A percentile compares a stretch with the other conserved stretches of the same genome.
phyloP scores from a whole-genome alignment of 2,113 vertebrate genomes.

The Cryptotis parvus region DNA sequence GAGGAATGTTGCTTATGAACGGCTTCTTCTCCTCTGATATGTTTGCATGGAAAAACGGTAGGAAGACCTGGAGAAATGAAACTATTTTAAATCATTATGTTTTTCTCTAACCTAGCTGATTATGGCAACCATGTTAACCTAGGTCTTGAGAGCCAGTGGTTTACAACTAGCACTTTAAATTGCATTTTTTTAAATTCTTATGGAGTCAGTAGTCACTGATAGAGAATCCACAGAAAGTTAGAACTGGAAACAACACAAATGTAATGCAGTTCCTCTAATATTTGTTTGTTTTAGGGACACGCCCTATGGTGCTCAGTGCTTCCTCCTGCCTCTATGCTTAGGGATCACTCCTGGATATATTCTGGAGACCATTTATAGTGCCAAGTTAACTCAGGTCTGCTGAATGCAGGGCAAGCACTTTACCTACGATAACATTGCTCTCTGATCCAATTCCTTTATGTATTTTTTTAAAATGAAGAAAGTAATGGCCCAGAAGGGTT shows the following conservation, averaged over 20 bases:
- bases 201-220: neutral
- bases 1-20: neutral
- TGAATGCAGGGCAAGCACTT: too few relatives aligned
- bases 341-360: too few relatives aligned
- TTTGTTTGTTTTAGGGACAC: too few relatives aligned
- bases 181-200: neutral
- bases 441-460: neutral
- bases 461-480: slow-evolving; percentile 51
- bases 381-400: too few relatives aligned
- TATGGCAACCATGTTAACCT: neutral
- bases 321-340: too few relatives aligned
- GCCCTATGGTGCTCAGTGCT: too few relatives aligned
- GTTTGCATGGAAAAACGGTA: slow-evolving; percentile 4
- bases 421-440: too few relatives aligned
- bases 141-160: neutral
- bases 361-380: too few relatives aligned
- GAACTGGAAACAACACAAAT: neutral
- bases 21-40: too few relatives aligned
- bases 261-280: too few relatives aligned
- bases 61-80: slow-evolving; percentile 13
- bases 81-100: slow-evolving; percentile 18
- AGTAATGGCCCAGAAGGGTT: slow-evolving; percentile 2
- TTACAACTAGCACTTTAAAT: neutral
- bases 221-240: neutral
- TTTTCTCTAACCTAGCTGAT: slow-evolving; percentile 51